These are phyloP conservation scores for Tokudaia tokunoshimensis DNA, from an alignment of 2,797 vertebrate genomes.

Conservation along the genomic window DNA sequence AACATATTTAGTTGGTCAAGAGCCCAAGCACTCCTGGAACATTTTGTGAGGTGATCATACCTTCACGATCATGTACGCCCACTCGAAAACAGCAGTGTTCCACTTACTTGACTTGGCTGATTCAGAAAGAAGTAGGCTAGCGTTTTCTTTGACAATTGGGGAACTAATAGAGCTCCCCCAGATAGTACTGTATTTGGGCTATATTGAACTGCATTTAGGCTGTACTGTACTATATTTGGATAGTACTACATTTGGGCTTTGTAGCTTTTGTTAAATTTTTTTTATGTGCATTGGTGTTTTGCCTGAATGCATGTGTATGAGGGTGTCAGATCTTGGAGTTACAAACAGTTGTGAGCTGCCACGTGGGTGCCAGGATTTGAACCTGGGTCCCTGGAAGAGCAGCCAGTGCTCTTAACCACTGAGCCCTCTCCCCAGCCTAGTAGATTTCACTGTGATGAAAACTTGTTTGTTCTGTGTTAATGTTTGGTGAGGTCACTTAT, in stretches of 20 bases:
- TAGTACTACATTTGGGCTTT: background rate
- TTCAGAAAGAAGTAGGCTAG: slow-evolving; percentile 33
- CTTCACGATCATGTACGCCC: background rate
- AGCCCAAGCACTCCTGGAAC: background rate
- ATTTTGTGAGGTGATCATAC: slow-evolving; percentile 19
- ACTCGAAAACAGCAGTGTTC: background rate
- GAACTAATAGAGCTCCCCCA: background rate
- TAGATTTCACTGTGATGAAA: background rate
- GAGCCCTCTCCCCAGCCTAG: background rate
- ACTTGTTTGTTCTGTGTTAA: slow-evolving; percentile 1
- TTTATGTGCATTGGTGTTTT: background rate
- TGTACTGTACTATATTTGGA: too few species aligned
- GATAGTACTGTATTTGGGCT: background rate
- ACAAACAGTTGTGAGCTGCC: background rate
- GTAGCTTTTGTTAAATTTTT: background rate
- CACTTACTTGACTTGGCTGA: background rate
- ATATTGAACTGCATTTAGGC: too few species aligned
- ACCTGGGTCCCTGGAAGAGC: background rate
- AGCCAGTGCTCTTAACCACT: background rate
- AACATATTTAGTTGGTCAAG: background rate
- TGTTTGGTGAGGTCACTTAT: slow-evolving; percentile 53
- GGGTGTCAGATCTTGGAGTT: background rate
- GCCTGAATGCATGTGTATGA: background rate
- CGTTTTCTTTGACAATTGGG: background rate
- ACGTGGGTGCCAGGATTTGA: background rate